Evolutionary conservation across 2,113 vertebrate species (phyloP), one percentile per base, ranked within the genome.

Genomic region (Nerophis ophidion): DNA sequence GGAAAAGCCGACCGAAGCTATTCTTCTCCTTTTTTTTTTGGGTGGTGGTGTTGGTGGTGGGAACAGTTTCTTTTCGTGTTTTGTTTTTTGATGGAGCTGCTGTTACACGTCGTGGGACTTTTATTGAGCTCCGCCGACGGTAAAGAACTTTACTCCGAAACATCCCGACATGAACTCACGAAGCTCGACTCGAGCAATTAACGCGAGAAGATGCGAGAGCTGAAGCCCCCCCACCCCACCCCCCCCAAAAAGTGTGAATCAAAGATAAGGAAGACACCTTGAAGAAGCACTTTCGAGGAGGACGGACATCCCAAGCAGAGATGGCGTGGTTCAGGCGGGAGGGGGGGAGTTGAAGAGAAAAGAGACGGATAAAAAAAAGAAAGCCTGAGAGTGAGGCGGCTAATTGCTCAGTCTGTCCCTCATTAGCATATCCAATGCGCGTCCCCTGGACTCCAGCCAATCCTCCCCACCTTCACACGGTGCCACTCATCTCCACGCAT

Each of bases 391-490:
- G 90, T 72, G 88, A 84, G 81, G 89, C 91, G 83, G 90, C 92
- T 95, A 96, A 94, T 94, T 94, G 93, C 93, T 81, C 81, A 91
- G 92, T 90, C 91, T 89, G 80, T 91, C 93, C 92, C 92, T 96
- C 93, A 94, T 96, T 94, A 92, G 87, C 94, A 94, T 96, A 94
- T 92, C 90, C 93, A 93, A 92, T 92, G 91, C 77, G 91, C 90
- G 91, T 86, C 90, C 91, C 82, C 91, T 93, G 94, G 94, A 93
- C 91, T 81, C 79, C 87, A 90, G 93, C 94, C 94, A 91, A 88
- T 84, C 77, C 82, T 81, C 85, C 81, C 83, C 82, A 84, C 67
- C 81, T 89, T 84, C 86, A 84, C 84, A 74, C 82, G 65, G 78
- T 85, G 90, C 90, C 88, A 90, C 93, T 93, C 91, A 93, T 91